These are phyloP conservation scores for Ephialtes manifestator DNA, from an alignment of 2,888 invertebrate genomes.

Conservation along the genomic window DNA sequence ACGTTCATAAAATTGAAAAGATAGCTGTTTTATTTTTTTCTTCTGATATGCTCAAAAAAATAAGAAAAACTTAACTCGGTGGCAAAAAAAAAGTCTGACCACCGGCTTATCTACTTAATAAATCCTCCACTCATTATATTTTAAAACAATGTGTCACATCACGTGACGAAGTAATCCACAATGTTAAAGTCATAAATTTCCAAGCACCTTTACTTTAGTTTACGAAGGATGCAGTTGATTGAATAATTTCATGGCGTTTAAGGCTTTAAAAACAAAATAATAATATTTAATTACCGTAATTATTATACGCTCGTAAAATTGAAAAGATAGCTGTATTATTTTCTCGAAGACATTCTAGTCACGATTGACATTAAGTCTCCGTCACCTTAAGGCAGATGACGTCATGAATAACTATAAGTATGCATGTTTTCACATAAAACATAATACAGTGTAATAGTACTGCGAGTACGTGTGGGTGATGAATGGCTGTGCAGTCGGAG, in stretches of 20 bases:
- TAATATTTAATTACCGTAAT: conserved; percentile 31
- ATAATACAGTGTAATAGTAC: conserved; percentile 34
- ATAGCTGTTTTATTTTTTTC: neutral
- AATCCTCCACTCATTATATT: no score
- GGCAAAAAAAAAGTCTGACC: no score
- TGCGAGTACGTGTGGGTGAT: conserved; percentile 54
- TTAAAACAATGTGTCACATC: neutral
- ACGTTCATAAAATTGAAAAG: neutral
- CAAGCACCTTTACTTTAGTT: neutral
- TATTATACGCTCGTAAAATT: conserved; percentile 1
- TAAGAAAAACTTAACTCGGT: no score
- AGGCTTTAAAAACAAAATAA: conserved; percentile 45
- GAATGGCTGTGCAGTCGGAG: conserved; percentile 47
- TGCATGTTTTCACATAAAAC: conserved; percentile 45
- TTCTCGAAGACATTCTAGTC: conserved; percentile 46
- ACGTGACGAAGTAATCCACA: no score
- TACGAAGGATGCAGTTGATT: conserved; percentile 15
- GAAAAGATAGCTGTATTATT: neutral
- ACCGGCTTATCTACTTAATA: no score
- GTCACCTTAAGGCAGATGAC: conserved; percentile 33
- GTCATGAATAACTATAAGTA: conserved; percentile 52
- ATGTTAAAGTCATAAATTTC: no score
- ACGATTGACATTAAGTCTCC: conserved; percentile 65
- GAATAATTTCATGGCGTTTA: conserved; percentile 39
- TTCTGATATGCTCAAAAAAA: no score